Conservation (phyloP, 2,113 vertebrate species). For the Galemys pyrenaicus region DNA sequence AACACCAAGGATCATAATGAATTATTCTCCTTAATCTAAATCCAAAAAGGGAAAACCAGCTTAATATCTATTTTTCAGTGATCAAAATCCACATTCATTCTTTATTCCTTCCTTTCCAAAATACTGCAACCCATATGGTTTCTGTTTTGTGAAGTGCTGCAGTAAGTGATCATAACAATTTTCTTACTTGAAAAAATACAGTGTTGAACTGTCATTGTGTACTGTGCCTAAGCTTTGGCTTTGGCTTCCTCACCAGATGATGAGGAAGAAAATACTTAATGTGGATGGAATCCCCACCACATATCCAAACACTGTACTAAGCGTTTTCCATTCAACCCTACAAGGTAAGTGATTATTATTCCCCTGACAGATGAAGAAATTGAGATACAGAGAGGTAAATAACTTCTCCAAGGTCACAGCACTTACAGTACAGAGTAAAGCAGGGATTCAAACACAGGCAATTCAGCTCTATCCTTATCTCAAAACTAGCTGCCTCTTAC, state of each 20-base stretch:
- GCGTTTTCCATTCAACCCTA: neutral
- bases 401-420: neutral
- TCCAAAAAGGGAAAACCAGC: neutral
- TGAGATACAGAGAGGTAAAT: neutral
- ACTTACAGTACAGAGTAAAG: neutral
- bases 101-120: neutral
- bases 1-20: neutral
- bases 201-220: neutral
- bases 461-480: neutral
- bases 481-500: neutral
- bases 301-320: neutral
- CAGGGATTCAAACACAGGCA: neutral
- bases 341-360: neutral
- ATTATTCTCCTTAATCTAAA: neutral
- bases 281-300: no score
- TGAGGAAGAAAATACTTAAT: neutral
- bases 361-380: neutral
- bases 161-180: neutral
- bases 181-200: neutral
- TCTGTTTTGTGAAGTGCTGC: neutral
- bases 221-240: neutral
- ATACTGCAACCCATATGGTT: neutral
- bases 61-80: neutral
- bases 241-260: neutral
- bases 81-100: constrained; percentile 15